Conservation (phyloP, 2,888 invertebrate species). For the Ophion costatus region DNA sequence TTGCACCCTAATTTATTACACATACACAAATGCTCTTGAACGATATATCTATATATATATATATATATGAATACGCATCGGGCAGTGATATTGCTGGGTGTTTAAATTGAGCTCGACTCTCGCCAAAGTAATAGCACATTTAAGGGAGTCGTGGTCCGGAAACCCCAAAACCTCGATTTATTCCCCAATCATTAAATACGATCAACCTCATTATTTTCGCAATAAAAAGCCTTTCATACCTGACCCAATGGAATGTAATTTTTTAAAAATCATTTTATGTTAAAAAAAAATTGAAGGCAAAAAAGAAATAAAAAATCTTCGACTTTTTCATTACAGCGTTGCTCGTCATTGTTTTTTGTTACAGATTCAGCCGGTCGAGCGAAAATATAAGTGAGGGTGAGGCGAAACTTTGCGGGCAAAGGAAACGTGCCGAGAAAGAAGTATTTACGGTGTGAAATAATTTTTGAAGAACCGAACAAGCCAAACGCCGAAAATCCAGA, state of each 20-base stretch:
- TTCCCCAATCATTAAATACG: background rate
- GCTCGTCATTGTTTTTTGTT: conserved; percentile 23
- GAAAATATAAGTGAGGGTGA: background rate
- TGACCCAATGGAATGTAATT: background rate
- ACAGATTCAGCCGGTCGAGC: conserved; percentile 33
- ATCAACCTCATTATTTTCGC: conserved; percentile 1
- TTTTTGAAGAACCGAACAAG: background rate
- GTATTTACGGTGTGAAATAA: background rate
- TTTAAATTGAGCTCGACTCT: conserved; percentile 17
- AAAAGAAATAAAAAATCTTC: background rate
- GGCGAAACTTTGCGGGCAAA: background rate
- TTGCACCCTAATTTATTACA: conserved; percentile 32
- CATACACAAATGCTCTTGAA: conserved; percentile 6
- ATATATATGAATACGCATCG: background rate
- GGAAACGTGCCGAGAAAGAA: background rate
- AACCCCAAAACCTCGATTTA: conserved; percentile 36
- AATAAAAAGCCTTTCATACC: background rate
- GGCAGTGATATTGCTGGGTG: background rate
- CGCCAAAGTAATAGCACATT: conserved; percentile 52
- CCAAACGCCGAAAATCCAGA: background rate
- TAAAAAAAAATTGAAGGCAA: background rate
- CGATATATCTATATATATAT: background rate
- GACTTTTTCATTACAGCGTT: background rate
- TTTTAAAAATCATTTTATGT: background rate
- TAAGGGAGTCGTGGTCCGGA: conserved; percentile 51